A percentile compares a stretch with the other conserved stretches of the same genome.
Evolutionary conservation across 2,797 vertebrate species (phyloP).

Genomic region (Paguma larvata): DNA sequence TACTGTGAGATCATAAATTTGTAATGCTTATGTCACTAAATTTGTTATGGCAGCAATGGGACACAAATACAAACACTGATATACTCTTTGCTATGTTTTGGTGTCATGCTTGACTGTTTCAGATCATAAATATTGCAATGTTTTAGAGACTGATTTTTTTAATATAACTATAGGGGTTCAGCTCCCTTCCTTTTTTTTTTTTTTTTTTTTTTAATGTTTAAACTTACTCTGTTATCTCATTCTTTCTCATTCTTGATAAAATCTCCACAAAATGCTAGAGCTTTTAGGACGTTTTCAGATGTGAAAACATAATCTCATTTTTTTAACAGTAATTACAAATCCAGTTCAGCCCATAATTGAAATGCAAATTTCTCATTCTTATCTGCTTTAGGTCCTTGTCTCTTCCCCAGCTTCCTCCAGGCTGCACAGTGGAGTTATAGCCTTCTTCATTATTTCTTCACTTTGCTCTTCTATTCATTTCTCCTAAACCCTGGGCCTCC

Average conservation of each 20-base stretch:
- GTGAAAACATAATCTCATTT: neutral
- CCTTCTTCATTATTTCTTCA: neutral
- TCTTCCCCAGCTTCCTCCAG: neutral
- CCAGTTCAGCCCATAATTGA: neutral
- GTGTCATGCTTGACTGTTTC: neutral
- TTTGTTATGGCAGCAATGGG: neutral
- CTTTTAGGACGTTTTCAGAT: neutral
- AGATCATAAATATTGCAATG: neutral
- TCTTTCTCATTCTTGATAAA: neutral
- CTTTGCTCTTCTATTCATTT: neutral
- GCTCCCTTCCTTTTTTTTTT: neutral
- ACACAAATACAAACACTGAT: neutral
- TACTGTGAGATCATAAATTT: neutral
- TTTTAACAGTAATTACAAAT: neutral
- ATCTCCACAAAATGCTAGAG: neutral
- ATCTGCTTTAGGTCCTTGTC: neutral
- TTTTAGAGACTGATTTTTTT: neutral
- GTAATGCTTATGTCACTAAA: neutral
- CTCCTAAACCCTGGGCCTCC: neutral
- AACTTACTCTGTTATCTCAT: neutral
- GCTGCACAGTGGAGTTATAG: neutral
- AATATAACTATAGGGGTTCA: neutral
- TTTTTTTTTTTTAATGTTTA: neutral
- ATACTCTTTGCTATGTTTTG: neutral
- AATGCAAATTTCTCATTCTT: neutral